These are phyloP conservation scores for Trilocha varians DNA, from an alignment of 2,888 invertebrate genomes.

Conservation along the genomic window DNA sequence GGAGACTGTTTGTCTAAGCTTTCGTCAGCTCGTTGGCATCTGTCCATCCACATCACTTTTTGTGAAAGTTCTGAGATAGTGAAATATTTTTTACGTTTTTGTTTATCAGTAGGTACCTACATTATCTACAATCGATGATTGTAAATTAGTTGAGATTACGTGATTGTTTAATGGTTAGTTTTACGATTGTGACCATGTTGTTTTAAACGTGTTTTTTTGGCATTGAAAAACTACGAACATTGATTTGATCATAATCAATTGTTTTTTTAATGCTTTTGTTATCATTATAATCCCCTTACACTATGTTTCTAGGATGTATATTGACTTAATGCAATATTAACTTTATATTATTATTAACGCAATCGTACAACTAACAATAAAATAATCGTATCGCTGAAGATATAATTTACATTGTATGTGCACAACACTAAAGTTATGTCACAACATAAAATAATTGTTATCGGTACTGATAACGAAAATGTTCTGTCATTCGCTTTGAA, in stretches of 20 bases:
- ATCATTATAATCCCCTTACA: no score
- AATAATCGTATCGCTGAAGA: no score
- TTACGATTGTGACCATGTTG: neutral
- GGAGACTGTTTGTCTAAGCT: slow-evolving; percentile 41
- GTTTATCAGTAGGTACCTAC: neutral
- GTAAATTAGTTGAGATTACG: neutral
- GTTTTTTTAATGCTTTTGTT: no score
- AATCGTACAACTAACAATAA: no score
- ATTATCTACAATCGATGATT: neutral
- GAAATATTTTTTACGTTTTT: neutral
- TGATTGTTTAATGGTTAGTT: neutral
- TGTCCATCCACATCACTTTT: slow-evolving; percentile 24
- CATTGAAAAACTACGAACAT: no score
- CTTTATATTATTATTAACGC: no score
- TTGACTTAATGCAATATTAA: no score
- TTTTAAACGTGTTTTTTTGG: no score
- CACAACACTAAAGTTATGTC: no score
- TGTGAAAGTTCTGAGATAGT: slow-evolving; percentile 9
- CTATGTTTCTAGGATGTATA: no score
- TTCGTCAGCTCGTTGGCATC: slow-evolving; percentile 34
- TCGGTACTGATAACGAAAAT: neutral
- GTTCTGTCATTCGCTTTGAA: neutral
- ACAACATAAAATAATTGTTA: neutral
- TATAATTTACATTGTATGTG: no score
- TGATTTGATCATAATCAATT: no score